These are phyloP conservation scores for Knipowitschia caucasica DNA, from an alignment of 2,797 vertebrate species.

Conservation along the genomic window DNA sequence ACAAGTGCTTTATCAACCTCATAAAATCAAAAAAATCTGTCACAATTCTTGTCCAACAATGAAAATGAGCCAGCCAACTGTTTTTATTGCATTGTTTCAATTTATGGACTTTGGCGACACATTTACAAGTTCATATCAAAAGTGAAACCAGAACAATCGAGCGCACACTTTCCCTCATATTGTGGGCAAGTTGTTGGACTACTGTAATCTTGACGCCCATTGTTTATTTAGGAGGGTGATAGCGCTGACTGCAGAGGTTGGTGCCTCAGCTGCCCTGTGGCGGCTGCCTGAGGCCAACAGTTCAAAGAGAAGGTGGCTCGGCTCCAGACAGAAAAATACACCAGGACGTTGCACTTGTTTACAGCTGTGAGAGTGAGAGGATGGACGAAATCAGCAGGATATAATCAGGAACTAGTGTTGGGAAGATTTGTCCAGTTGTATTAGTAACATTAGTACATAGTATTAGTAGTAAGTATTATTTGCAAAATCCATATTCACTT, in stretches of 20 bases:
- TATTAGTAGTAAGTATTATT: too few relatives aligned
- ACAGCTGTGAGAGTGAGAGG: not conserved
- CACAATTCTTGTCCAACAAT: too few relatives aligned
- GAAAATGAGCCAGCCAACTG: too few relatives aligned
- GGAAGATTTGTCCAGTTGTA: too few relatives aligned
- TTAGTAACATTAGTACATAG: too few relatives aligned
- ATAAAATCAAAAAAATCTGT: too few relatives aligned
- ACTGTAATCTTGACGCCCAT: not conserved
- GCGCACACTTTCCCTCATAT: not conserved
- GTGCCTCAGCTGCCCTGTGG: conserved; percentile 1
- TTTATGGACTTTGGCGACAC: not conserved
- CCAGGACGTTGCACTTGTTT: not conserved
- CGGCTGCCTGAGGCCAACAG: conserved; percentile 1
- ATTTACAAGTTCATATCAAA: not conserved
- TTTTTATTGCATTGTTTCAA: too few relatives aligned
- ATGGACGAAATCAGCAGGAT: not conserved
- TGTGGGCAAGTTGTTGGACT: not conserved
- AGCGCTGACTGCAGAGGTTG: not conserved
- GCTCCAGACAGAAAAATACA: not conserved
- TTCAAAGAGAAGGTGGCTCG: not conserved
- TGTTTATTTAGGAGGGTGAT: conserved; percentile 4
- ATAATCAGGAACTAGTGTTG: too few relatives aligned
- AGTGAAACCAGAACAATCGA: not conserved
- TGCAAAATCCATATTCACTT: too few relatives aligned
- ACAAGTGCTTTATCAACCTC: too few relatives aligned